Evolutionary conservation across 1,140 invertebrate species (phyloP), one percentile per base, ranked within the genome.

Genomic region (Sogatella furcifera): DNA sequence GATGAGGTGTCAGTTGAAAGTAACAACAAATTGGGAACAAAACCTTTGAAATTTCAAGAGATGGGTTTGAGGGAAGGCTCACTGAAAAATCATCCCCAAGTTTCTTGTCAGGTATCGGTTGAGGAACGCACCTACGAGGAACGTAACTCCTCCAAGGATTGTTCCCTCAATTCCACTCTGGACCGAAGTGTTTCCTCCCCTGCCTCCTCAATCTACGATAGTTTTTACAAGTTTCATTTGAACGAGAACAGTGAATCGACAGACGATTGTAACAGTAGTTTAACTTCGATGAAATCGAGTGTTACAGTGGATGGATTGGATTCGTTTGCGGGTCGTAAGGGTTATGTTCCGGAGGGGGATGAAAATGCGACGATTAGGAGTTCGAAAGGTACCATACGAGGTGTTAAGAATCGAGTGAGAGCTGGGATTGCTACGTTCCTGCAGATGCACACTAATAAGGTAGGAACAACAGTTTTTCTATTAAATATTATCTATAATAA

Each of bases 351-450:
- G 56, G 80, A 75, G 52, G 81, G 83, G 69, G 78, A 80, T 57
- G 74, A 81, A n/a, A 78, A 82, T 4, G 60, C 68, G n/a, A 88
- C 89, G 55, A 92, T 94, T 69, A 79, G 84, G 64, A 96, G 92
- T 77, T 84, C 88, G 61, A 90, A 89, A 71, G 93, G 93, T 31
- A 95, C 92, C 2, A 88, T 96, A 58, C 80, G 93, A 17, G 92
- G 92, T 52, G 92, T 95, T 52, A 93, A 91, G 76, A 96, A 97
- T 77, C 80, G 92, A 66, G 94, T 97, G 21, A 77, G 92, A 66
- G 91, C 92, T 55, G 92, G 93, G 62, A 96, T 97, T 67, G 91
- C 89, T 14, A 95, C 92, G 5, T 96, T 96, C 73, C 79, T 95
- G 14, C 88, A 90, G 68, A 84, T 89, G 66, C 86, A 86, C 65